Conservation (phyloP, 2,888 invertebrate species). For the Ochropleura plecta region DNA sequence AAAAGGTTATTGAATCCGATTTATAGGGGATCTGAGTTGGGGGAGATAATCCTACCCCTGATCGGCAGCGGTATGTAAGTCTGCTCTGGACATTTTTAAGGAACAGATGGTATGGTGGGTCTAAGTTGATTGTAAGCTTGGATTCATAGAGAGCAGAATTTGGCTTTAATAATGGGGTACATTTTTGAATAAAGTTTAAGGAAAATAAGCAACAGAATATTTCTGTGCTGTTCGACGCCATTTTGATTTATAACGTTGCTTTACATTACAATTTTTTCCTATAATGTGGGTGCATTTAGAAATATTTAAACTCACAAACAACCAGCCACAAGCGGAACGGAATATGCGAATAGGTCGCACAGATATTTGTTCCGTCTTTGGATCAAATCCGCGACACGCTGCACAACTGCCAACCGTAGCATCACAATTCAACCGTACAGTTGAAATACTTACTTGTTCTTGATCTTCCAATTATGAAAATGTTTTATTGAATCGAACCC, state of each 20-base stretch:
- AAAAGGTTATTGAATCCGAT: constrained; percentile 72
- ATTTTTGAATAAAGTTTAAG: background rate
- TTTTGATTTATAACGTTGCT: too few relatives aligned
- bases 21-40: constrained; percentile 66
- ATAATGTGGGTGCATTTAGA: too few relatives aligned
- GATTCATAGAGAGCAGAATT: background rate
- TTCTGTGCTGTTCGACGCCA: background rate
- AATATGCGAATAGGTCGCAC: too few relatives aligned
- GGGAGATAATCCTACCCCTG: constrained; percentile 65
- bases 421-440: background rate
- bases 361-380: too few relatives aligned
- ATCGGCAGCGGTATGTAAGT: constrained; percentile 62
- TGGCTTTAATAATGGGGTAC: background rate
- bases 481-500: background rate
- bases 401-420: too few relatives aligned
- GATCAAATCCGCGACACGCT: too few relatives aligned
- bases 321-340: too few relatives aligned
- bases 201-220: background rate
- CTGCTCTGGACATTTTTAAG: constrained; percentile 12
- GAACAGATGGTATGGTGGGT: constrained; percentile 4
- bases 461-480: background rate
- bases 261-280: too few relatives aligned
- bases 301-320: too few relatives aligned
- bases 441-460: background rate
- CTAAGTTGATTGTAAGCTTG: constrained; percentile 19